phyloP scores from a whole-genome alignment of 2,888 invertebrate species.

The Habrosyne pyritoides region DNA sequence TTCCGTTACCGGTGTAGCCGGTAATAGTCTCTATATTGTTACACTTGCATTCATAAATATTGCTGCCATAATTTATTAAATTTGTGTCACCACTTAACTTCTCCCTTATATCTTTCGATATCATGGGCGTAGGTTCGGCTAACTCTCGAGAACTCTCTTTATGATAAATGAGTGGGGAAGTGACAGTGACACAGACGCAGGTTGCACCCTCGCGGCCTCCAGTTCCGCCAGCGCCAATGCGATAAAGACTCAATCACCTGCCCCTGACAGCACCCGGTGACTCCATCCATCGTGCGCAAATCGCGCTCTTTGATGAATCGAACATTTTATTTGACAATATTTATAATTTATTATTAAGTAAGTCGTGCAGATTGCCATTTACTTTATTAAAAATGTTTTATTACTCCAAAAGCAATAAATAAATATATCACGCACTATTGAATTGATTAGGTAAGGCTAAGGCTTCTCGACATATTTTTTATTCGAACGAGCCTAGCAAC shows the following conservation, averaged over 20 bases:
- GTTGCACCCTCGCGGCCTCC: constrained; percentile 51
- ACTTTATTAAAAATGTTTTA: too few relatives aligned
- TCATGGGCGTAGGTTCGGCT: constrained; percentile 30
- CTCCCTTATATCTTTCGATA: constrained; percentile 27
- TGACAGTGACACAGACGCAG: constrained; percentile 56
- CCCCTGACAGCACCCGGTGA: constrained; percentile 55
- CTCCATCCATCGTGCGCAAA: constrained; percentile 26
- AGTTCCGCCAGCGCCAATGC: constrained; percentile 20
- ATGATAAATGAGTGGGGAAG: constrained; percentile 63
- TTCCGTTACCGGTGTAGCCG: constrained; percentile 15
- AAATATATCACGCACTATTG: too few relatives aligned
- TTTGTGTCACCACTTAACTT: constrained; percentile 26
- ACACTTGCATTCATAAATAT: constrained; percentile 7
- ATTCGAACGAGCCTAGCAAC: too few relatives aligned
- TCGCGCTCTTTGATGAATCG: constrained; percentile 40
- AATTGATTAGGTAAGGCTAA: too few relatives aligned
- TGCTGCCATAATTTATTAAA: constrained; percentile 18
- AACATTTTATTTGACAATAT: constrained; percentile 52
- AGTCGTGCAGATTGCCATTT: constrained; percentile 47
- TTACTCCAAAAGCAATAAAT: too few relatives aligned
- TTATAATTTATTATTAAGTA: constrained; percentile 58
- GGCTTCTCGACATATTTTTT: too few relatives aligned
- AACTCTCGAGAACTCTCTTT: constrained; percentile 42
- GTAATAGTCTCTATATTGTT: constrained; percentile 13
- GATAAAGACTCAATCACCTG: constrained; percentile 75